Base-by-base conservation (phyloP, 2,797 vertebrate species). In the Leptodactylus fallax region DNA sequence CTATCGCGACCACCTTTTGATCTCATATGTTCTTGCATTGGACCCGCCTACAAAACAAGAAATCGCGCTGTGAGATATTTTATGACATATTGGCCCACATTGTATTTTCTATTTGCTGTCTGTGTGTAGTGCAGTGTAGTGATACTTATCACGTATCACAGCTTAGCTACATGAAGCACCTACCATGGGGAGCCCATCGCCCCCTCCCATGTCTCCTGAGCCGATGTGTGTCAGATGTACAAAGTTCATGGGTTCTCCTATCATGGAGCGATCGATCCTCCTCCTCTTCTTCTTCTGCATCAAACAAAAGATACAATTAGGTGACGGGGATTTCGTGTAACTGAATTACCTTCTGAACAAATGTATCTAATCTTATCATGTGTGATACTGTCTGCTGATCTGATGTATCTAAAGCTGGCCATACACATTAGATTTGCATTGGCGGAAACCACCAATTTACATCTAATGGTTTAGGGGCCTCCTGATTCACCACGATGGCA, bases 201-300 rank as follows among this genome's bases (percentile, higher is more conserved):
- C 95, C 0, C 93, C 92, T 0, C 92, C 93, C 96, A 97, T 98
- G 92, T 98, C 97, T 21, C 97, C 97, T 0, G 97, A 98, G 83
- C 97, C 97, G 3, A 98, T 97, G 92, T 98, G 97, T 0, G 97
- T 98, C 92, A 97, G 95, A 92, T 98, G 97, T 47, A 97, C 93
- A 80, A 98, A 98, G 92, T 98, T 98, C 88, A 97, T 98, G 0
- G 97, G 97, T 87, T 98, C 97, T 13, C 97, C 97, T 0, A 98
- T 98, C 97, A 98, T 98, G 84, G 90, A 96, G 90, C 96, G 95
- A 88, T 98, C 97, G 0, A 98, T 98, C 87, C 94, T 94, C 85
- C 96, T 95, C 92, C 96, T 94, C 93, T 93, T 97, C 93, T 95
- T 96, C 92, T 97, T 96, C 96, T 96, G 94, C 10, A 77, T 82